Conservation (phyloP, 2,113 vertebrate species). For the Aphyosemion australe region DNA sequence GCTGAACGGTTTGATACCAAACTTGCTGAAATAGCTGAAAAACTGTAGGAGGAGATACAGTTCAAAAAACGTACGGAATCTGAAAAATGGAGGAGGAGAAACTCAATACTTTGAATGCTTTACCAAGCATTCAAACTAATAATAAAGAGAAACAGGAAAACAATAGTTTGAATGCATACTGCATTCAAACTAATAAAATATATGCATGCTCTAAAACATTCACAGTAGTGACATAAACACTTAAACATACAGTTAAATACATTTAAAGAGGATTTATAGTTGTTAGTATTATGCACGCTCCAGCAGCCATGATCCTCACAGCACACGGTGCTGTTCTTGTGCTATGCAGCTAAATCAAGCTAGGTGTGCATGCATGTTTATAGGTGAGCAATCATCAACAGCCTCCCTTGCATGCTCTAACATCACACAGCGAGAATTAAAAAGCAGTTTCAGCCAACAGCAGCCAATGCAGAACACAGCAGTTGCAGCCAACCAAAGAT, state of each 20-base stretch:
- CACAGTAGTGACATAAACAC: constrained; percentile 6
- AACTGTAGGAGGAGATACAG: too few species aligned
- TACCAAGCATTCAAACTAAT: too few species aligned
- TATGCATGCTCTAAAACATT: neutral
- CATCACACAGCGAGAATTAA: constrained; percentile 38
- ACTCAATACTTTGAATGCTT: too few species aligned
- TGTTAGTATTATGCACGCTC: constrained; percentile 30
- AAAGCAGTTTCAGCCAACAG: constrained; percentile 64
- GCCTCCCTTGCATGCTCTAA: constrained; percentile 45
- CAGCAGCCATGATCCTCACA: constrained; percentile 35
- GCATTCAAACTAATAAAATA: too few species aligned
- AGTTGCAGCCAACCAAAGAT: constrained; percentile 59
- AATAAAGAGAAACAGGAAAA: too few species aligned
- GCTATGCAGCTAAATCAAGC: constrained; percentile 17
- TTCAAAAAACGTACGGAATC: too few species aligned
- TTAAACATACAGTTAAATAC: neutral
- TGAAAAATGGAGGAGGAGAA: too few species aligned
- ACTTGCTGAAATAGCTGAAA: too few species aligned
- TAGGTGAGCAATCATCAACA: constrained; percentile 57
- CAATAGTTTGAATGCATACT: too few species aligned
- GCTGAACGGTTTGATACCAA: too few species aligned
- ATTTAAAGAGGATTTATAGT: neutral
- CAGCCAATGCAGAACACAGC: constrained; percentile 66
- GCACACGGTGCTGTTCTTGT: constrained; percentile 16
- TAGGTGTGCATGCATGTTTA: constrained; percentile 49